phyloP scores from a whole-genome alignment of 1,140 invertebrate species.

The Fopius arisanus region DNA sequence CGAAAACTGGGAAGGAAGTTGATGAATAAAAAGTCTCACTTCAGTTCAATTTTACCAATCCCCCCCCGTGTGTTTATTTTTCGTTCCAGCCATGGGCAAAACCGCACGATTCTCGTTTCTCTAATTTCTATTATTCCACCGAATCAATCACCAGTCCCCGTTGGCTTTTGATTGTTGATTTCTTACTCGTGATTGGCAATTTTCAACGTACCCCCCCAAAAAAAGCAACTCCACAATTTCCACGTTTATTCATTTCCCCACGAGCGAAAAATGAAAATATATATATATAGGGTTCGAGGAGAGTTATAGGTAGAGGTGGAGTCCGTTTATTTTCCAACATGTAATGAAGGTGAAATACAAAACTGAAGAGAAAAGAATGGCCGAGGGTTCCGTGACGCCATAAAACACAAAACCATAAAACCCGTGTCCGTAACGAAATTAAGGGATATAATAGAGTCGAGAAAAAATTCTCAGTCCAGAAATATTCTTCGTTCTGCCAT shows the following conservation, averaged over 20 bases:
- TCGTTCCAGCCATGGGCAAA: not conserved
- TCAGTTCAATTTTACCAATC: not conserved
- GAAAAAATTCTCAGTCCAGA: not conserved
- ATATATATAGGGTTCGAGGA: not conserved
- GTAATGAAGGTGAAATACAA: not conserved
- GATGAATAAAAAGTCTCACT: slow-evolving; percentile 24
- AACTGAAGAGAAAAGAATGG: not conserved
- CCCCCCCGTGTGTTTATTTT: not conserved
- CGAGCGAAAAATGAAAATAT: not conserved
- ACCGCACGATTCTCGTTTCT: slow-evolving; percentile 26
- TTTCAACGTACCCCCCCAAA: not conserved
- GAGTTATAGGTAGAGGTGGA: not conserved
- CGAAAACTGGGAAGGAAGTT: slow-evolving; percentile 20
- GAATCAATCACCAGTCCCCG: not conserved
- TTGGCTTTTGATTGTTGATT: not conserved
- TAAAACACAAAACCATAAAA: slow-evolving; percentile 24
- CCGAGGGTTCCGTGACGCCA: slow-evolving; percentile 20
- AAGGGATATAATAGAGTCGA: slow-evolving; percentile 16
- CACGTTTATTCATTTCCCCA: too few species aligned
- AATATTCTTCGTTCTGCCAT: not conserved
- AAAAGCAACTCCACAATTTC: too few species aligned
- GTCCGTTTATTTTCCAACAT: slow-evolving; percentile 17
- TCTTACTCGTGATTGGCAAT: slow-evolving; percentile 13
- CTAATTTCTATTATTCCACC: slow-evolving; percentile 25
- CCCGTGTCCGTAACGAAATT: slow-evolving; percentile 23